Base-by-base conservation (phyloP, 2,113 vertebrate genomes). In the Enhydra lutris region DNA sequence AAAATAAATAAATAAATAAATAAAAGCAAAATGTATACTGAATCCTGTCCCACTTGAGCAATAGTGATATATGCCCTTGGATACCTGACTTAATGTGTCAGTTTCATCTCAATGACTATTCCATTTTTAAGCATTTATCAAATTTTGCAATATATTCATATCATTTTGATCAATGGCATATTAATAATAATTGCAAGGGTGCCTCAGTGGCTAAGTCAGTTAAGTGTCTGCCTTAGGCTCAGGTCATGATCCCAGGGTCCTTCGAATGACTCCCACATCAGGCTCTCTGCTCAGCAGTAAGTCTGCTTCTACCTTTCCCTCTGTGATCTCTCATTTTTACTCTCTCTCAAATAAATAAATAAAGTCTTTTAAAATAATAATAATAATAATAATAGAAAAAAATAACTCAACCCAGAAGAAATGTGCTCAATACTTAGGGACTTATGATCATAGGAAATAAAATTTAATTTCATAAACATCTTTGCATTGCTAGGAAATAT, bases 381-480 rank as follows among this genome's bases (percentile, higher is more conserved):
- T 65, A 14, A 34, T 78, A 67, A 15, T 42, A 86, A 14, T 42
- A 86, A 93, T 57, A 42, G 78, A 42, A 65, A 81, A 74, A 98
- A 97, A 81, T 88, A 84, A 92, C 24, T 92, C 24, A 23, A 36
- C 61, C 52, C 85, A 95, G 91, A 89, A 94, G 65, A 96, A 97
- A 89, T 24, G 17, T 92, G 81, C 42, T 89, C 93, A 92, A 73
- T 52, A 18, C n/a, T 69, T 65, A 84, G 34, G 61, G 55, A 95
- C 57, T 94, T 92, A 87, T 14, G 15, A 55, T 90, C 65, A 31
- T 3, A 67, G 78, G 57, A 86, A 94, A 94, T 87, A 67, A 76
- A 96, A 90, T 94, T 91, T 96, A 94, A 97, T 73, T 76, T 91
- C 76, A 87, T 79, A 79, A 90, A 79, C 34, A 65, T 73, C 87